Base-by-base conservation (phyloP, 1,140 invertebrate genomes). In the Tetramorium parvispinum region DNA sequence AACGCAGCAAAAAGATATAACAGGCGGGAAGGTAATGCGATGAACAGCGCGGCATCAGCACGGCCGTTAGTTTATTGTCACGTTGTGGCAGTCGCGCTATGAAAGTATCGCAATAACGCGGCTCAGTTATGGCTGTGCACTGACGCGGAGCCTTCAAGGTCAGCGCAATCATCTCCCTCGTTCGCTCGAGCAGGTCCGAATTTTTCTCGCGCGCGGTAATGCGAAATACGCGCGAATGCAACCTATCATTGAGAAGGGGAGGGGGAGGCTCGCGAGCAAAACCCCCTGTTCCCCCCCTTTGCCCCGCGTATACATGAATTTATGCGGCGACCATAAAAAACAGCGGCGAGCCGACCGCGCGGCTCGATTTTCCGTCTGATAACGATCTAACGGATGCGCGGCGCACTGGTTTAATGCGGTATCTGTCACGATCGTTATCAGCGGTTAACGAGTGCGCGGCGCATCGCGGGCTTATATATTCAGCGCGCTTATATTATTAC, bases 1-100 rank as follows among this genome's bases (percentile, higher is more conserved):
- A 75, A 27, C 53, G 53, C 24, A 24, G 75, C 18, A 53, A 86
- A 73, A 55, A 51, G 66, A 66, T 71, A 51, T 51, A 65, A 78
- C 57, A 66, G 32, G 46, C 57, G n/a, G 5, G 37, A 68, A 71
- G 76, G 92, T 95, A 96, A 73, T 97, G 97, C 89, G 95, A 97
- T 40, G 96, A 98, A 65, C 66, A 65, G 40, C 40, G 43, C 59
- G 81, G 76, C 86, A 88, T 87, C 88, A 68, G 57, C 79, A 43
- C 37, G 40, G 85, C 70, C 82, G 89, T 91, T 91, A 90, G 55
- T 90, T 85, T 79, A 91, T 90, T 82, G 86, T 86, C 89, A 76
- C 79, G 83, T 82, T 65, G 59, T 79, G 86, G 27, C 71, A 57
- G 73, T 87, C 61, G 86, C 85, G 63, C 77, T 79, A 87, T 73